Evolutionary conservation across 2,797 vertebrate genomes (phyloP), one percentile per base, ranked within the genome.

Genomic region (Lagorchestes hirsutus): DNA sequence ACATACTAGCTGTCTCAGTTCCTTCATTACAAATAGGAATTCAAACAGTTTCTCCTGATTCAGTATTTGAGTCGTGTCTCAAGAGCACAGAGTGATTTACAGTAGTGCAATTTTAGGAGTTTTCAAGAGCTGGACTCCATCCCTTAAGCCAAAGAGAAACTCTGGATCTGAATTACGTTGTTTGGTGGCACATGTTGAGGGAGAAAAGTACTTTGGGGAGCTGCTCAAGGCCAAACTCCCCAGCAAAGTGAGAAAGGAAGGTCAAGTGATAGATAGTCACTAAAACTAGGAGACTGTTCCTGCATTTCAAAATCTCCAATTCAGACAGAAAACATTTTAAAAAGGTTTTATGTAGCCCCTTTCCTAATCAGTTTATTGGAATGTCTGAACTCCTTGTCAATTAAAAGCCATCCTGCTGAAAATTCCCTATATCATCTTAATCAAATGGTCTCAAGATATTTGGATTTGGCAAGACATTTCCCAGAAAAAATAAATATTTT

Each of bases 401-500:
- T 92, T 91, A 12, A 95, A 95, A 95, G 27, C 13, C 28, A 91
- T 87, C 24, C 24, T 34, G 97, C 67, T 92, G 13, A 62, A 31
- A n/a, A 55, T 90, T 91, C 46, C 52, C 92, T 91, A 57, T 55
- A 55, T 93, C 54, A 93, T n/a, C 27, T 95, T 93, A 95, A 74
- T 46, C 10, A 46, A 90, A 18, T 27, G 52, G 46, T 92, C 55
- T 93, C 93, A 62, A 91, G 56, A 94, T 93, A 96, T 90, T 95
- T 96, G 54, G 56, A 94, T 96, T 95, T 93, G 90, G 54, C 14
- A 91, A 96, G 24, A 18, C 62, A 93, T 92, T 94, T 95, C 40
- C n/a, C n/a, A 94, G 94, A 54, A 67, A 97, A 87, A 95, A 97
- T 40, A 95, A 96, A 93, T 31, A 74, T 46, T 92, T 28, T 87